Evolutionary conservation across 2,113 vertebrate species (phyloP).

Genomic region (Mus pahari): DNA sequence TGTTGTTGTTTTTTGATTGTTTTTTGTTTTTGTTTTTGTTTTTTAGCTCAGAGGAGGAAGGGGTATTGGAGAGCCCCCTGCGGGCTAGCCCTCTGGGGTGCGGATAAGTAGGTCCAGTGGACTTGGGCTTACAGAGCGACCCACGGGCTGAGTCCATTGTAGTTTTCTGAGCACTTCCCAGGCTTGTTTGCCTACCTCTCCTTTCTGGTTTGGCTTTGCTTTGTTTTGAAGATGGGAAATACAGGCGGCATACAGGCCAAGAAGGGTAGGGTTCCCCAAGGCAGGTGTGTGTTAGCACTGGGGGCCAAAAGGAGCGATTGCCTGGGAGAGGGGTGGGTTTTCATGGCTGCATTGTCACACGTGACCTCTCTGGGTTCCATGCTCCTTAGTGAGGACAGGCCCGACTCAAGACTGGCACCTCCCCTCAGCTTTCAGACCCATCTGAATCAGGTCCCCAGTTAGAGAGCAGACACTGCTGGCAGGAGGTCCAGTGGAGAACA

Average conservation of each 20-base stretch:
- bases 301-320: constrained; percentile 1
- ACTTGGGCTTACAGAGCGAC: background rate
- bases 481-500: background rate
- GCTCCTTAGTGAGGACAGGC: background rate
- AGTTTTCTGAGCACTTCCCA: background rate
- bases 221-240: constrained; percentile 28
- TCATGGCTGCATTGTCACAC: fast-evolving
- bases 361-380: background rate
- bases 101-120: background rate
- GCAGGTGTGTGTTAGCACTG: background rate
- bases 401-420: fast-evolving
- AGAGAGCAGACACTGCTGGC: background rate
- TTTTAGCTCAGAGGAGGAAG: constrained; percentile 18
- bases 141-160: background rate
- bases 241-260: background rate
- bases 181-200: constrained; percentile 34
- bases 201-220: background rate
- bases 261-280: background rate
- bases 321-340: background rate
- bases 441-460: background rate
- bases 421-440: background rate
- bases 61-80: background rate
- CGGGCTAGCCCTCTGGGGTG: background rate
- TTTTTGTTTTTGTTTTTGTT: background rate
- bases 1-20: background rate